Evolutionary conservation across 2,888 invertebrate genomes (phyloP).

Genomic region (Xiphydria camelus): DNA sequence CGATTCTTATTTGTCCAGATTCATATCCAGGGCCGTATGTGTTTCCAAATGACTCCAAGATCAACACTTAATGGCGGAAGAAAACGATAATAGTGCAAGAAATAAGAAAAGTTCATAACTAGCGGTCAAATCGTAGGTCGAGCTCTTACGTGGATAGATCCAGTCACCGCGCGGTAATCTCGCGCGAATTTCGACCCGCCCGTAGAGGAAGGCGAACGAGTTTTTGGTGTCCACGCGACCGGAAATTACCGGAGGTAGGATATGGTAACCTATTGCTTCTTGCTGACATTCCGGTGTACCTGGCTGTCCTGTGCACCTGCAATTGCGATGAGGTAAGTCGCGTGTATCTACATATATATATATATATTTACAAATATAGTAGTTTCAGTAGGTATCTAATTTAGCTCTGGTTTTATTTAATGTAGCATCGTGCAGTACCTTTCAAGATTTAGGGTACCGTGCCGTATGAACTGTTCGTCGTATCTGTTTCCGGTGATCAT

Average conservation of each 20-base stretch:
- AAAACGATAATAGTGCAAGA: too few species aligned
- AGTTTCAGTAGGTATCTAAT: too few species aligned
- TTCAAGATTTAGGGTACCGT: conserved; percentile 44
- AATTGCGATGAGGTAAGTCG: too few species aligned
- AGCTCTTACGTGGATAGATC: conserved; percentile 74
- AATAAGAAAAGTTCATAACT: too few species aligned
- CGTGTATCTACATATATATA: too few species aligned
- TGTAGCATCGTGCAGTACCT: too few species aligned
- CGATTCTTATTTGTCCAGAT: conserved; percentile 76
- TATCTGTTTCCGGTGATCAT: conserved; percentile 61
- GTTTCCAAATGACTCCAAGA: too few species aligned
- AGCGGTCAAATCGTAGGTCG: too few species aligned
- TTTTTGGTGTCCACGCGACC: conserved; percentile 67
- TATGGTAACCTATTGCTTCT: conserved; percentile 60
- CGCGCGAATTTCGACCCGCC: conserved; percentile 70
- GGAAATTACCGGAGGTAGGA: conserved; percentile 71
- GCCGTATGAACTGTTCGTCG: conserved; percentile 60
- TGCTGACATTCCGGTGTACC: conserved; percentile 57
- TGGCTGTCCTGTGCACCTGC: conserved; percentile 56
- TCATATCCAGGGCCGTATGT: too few species aligned
- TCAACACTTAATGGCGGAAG: too few species aligned
- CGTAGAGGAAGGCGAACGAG: conserved; percentile 69
- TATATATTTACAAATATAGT: neutral
- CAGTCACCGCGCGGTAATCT: conserved; percentile 77
- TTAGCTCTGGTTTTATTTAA: too few species aligned